These are phyloP conservation scores for Salpingus planirostris DNA, from an alignment of 2,888 invertebrate species.

Conservation along the genomic window DNA sequence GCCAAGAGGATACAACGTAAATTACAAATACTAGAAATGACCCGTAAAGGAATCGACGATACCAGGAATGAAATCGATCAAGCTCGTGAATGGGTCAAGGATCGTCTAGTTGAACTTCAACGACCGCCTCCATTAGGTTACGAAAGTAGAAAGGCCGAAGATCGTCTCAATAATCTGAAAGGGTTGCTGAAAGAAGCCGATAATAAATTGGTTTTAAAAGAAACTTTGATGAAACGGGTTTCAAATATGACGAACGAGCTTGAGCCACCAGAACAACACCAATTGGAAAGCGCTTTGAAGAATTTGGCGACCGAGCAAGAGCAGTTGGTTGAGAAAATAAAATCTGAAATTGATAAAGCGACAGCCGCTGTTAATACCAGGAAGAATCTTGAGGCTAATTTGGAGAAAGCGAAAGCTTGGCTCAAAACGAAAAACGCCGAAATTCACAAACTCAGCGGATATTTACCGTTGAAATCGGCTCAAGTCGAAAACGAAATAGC, in stretches of 20 bases:
- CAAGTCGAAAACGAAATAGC: slow-evolving; percentile 78
- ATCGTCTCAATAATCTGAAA: slow-evolving; percentile 61
- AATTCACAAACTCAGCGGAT: slow-evolving; percentile 64
- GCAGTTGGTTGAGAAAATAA: slow-evolving; percentile 60
- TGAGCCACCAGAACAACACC: slow-evolving; percentile 74
- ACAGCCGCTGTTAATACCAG: slow-evolving; percentile 62
- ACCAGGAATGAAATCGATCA: slow-evolving; percentile 72
- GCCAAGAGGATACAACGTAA: slow-evolving; percentile 78
- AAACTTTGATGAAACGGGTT: slow-evolving; percentile 74
- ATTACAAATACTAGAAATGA: slow-evolving; percentile 72
- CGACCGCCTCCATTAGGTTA: slow-evolving; percentile 63
- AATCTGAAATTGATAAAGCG: slow-evolving; percentile 64
- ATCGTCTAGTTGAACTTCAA: slow-evolving; percentile 59
- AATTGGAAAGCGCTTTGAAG: slow-evolving; percentile 64
- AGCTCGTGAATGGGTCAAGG: slow-evolving; percentile 70
- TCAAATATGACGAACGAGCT: slow-evolving; percentile 77
- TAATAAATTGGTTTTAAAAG: slow-evolving; percentile 71
- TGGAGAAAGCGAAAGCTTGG: slow-evolving; percentile 75
- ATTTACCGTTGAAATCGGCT: slow-evolving; percentile 67
- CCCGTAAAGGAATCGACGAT: slow-evolving; percentile 73
- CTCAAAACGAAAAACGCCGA: slow-evolving; percentile 68
- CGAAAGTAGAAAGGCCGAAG: slow-evolving; percentile 69
- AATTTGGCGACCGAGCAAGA: slow-evolving; percentile 67
- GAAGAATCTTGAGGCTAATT: slow-evolving; percentile 65
- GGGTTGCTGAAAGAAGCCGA: slow-evolving; percentile 75